Evolutionary conservation across 2,797 vertebrate species (phyloP).

Genomic region (Oreortyx pictus): DNA sequence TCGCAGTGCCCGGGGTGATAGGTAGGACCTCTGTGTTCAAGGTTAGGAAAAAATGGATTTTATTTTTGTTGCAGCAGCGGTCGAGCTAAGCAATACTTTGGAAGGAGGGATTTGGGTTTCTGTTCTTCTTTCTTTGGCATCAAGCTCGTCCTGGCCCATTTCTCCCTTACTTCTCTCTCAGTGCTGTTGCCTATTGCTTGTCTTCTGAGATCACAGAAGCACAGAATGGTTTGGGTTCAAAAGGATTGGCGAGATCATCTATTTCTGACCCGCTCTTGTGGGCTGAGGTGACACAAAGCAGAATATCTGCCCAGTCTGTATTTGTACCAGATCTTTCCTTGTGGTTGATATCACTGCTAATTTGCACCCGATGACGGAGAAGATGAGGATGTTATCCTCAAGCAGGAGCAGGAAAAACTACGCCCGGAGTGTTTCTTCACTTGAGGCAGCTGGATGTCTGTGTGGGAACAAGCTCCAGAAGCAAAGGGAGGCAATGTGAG

Average conservation of each 20-base stretch:
- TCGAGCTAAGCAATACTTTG: not conserved
- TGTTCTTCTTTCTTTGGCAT: not conserved
- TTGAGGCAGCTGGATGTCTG: not conserved
- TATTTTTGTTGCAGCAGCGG: not conserved
- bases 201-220: not conserved
- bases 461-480: not conserved
- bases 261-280: not conserved
- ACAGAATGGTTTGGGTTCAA: not conserved
- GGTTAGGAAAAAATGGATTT: not conserved
- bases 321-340: not conserved
- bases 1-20: rapidly evolving
- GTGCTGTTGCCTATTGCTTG: not conserved
- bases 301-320: not conserved
- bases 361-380: not conserved
- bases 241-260: not conserved
- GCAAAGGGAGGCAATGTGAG: not conserved
- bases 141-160: not conserved
- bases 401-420: not conserved
- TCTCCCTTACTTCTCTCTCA: not conserved
- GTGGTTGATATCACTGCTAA: not conserved
- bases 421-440: not conserved
- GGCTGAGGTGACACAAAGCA: not conserved
- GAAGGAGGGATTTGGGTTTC: not conserved
- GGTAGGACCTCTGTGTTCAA: not conserved
- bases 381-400: not conserved